These are phyloP conservation scores for Monomorium pharaonis DNA, from an alignment of 1,140 invertebrate species.

Conservation along the genomic window DNA sequence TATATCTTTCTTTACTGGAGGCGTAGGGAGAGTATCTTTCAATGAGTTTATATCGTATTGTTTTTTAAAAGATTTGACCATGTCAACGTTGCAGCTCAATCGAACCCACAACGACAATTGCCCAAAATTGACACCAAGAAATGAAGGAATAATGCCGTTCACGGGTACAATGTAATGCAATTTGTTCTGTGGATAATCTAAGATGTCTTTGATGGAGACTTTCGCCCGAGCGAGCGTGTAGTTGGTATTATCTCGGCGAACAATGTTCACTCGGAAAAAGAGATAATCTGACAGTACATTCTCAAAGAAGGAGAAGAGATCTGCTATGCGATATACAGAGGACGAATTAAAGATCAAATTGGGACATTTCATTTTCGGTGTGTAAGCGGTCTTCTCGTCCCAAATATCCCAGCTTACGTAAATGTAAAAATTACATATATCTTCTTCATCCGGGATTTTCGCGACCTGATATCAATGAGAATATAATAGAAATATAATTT, in stretches of 20 bases:
- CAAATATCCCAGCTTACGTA: constrained; percentile 78
- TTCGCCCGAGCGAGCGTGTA: constrained; percentile 72
- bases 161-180: constrained; percentile 76
- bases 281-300: constrained; percentile 69
- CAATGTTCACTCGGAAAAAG: constrained; percentile 73
- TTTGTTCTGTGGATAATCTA: constrained; percentile 81
- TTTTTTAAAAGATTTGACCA: constrained; percentile 73
- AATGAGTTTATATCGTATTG: constrained; percentile 26
- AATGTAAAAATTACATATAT: constrained; percentile 65
- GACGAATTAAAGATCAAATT: constrained; percentile 78
- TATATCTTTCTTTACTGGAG: not conserved
- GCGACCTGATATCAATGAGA: constrained; percentile 65
- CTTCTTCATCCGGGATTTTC: constrained; percentile 67
- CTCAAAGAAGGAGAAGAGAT: constrained; percentile 75
- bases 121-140: constrained; percentile 70
- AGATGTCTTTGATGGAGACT: constrained; percentile 76
- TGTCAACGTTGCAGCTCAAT: constrained; percentile 76
- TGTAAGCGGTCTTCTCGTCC: constrained; percentile 70
- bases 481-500: not conserved
- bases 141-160: constrained; percentile 63
- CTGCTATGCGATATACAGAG: constrained; percentile 73
- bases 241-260: constrained; percentile 50
- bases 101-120: constrained; percentile 79
- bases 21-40: not conserved
- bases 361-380: constrained; percentile 72